Evolutionary conservation across 2,888 invertebrate species (phyloP).

Genomic region (Baccha elongata): DNA sequence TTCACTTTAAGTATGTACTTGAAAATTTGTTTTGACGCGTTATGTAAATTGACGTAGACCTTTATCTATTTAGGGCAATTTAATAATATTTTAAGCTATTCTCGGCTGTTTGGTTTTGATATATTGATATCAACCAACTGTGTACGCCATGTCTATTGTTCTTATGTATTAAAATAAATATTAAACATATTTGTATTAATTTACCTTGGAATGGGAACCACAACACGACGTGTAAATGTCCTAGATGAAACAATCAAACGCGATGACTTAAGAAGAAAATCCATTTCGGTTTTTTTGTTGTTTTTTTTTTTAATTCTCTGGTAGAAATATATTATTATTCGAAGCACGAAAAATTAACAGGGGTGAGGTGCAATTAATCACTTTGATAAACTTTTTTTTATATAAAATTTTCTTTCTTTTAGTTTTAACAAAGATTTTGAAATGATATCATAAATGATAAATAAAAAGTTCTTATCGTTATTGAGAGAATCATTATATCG

Average conservation of each 20-base stretch:
- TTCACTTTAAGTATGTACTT: background rate
- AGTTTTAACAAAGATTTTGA: conserved; percentile 28
- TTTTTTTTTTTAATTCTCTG: conserved; percentile 46
- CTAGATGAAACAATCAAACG: conserved; percentile 81
- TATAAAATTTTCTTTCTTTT: conserved; percentile 6
- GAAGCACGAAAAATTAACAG: conserved; percentile 47
- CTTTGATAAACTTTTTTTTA: conserved; percentile 3
- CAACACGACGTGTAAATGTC: conserved; percentile 81
- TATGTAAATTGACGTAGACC: no score
- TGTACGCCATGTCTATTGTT: background rate
- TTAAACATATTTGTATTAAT: conserved; percentile 39
- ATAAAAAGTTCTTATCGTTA: conserved; percentile 76
- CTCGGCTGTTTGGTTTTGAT: no score
- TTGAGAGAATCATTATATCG: conserved; percentile 80
- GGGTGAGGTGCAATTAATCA: conserved; percentile 14
- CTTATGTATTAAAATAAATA: background rate
- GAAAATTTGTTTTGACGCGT: background rate
- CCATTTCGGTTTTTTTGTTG: conserved; percentile 77
- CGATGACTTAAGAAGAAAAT: conserved; percentile 81
- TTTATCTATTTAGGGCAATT: background rate
- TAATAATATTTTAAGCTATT: no score
- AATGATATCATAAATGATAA: conserved; percentile 56
- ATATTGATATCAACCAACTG: background rate
- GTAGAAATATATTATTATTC: conserved; percentile 24
- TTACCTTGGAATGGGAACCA: conserved; percentile 82